A percentile compares a stretch with the other conserved stretches of the same genome.
These are phyloP conservation scores for Podocnemis expansa DNA, from an alignment of 2,113 vertebrate species.

Conservation along the genomic window DNA sequence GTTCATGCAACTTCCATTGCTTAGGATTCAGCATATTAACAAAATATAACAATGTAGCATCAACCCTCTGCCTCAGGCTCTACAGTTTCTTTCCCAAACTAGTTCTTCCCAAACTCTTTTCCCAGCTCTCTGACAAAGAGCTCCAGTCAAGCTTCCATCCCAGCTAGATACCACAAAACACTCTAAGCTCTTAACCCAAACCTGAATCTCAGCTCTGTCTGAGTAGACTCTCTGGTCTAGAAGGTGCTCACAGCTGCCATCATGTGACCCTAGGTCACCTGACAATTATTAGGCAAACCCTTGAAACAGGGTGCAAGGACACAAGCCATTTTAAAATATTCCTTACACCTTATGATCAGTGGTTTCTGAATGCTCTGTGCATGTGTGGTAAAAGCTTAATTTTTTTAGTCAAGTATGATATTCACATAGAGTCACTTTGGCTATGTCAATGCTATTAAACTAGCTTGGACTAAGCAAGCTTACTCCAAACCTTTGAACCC, in stretches of 20 bases:
- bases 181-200: fast-evolving
- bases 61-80: not conserved
- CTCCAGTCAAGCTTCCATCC: not conserved
- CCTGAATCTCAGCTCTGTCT: not conserved
- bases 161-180: not conserved
- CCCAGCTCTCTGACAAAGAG: not conserved
- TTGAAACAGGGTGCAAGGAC: not conserved
- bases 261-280: not conserved
- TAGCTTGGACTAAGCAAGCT: too few relatives aligned
- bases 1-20: not conserved
- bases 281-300: not conserved
- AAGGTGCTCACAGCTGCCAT: not conserved
- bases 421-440: too few relatives aligned
- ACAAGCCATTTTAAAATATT: fast-evolving
- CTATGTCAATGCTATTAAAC: too few relatives aligned
- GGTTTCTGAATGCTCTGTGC: not conserved
- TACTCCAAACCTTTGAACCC: too few relatives aligned
- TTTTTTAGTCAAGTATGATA: not conserved
- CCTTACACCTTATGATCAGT: not conserved
- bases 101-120: not conserved
- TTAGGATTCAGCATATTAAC: not conserved
- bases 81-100: not conserved
- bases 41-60: not conserved
- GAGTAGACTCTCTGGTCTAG: not conserved
- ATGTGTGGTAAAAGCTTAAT: not conserved